A percentile compares a stretch with the other conserved stretches of the same genome.
phyloP scores from a whole-genome alignment of 2,797 vertebrate genomes.

The Morus bassanus region DNA sequence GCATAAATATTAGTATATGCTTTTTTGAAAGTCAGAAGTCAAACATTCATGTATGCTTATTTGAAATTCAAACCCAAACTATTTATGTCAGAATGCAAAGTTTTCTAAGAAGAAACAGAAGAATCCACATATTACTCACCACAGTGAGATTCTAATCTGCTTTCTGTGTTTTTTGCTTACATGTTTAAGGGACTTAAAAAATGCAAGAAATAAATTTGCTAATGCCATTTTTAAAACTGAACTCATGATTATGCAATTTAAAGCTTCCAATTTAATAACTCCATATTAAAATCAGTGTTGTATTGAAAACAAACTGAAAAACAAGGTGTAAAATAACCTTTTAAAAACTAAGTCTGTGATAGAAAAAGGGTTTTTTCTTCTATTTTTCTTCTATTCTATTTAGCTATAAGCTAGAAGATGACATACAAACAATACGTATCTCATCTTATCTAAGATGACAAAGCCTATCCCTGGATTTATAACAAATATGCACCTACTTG shows the following conservation, averaged over 20 bases:
- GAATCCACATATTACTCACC: background rate
- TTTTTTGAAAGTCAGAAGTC: conserved; percentile 36
- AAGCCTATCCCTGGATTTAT: conserved; percentile 66
- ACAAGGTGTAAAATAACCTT: background rate
- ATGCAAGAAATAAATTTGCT: background rate
- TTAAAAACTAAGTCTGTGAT: background rate
- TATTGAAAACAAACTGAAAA: conserved; percentile 14
- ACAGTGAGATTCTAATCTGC: background rate
- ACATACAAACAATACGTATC: conserved; percentile 47
- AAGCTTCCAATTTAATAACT: background rate
- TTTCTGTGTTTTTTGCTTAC: background rate
- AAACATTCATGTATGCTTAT: conserved; percentile 22
- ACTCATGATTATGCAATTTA: background rate
- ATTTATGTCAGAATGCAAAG: conserved; percentile 16
- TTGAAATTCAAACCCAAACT: conserved; percentile 33
- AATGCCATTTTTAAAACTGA: background rate
- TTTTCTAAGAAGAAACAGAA: background rate
- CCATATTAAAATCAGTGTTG: background rate
- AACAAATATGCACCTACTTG: conserved; percentile 69
- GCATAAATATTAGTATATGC: conserved; percentile 25
- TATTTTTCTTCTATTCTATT: conserved; percentile 35
- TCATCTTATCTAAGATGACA: conserved; percentile 64
- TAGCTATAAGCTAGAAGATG: conserved; percentile 27
- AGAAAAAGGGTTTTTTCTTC: background rate
- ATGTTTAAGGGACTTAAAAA: conserved; percentile 13